phyloP scores from a whole-genome alignment of 2,113 vertebrate genomes.

The Alethe castanea region DNA sequence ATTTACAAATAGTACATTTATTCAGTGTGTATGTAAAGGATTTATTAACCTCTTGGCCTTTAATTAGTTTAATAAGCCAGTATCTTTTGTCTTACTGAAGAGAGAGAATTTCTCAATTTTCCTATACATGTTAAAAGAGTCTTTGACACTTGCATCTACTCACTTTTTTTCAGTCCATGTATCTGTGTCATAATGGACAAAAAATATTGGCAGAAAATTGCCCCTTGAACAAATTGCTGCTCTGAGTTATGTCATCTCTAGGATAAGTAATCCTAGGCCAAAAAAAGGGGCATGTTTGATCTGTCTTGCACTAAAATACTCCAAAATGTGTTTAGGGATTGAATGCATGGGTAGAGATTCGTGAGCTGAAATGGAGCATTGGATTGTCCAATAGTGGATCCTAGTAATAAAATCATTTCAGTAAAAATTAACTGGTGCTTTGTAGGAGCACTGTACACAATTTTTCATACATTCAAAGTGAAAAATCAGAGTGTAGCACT shows the following conservation, averaged over 20 bases:
- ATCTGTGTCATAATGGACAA: neutral
- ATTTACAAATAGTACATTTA: neutral
- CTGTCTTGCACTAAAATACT: neutral
- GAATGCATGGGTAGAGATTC: neutral
- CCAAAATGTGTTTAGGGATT: neutral
- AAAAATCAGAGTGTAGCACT: neutral
- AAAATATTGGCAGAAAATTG: neutral
- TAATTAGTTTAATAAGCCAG: neutral
- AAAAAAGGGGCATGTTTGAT: neutral
- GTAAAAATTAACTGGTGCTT: neutral
- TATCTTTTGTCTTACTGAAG: neutral
- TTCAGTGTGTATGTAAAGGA: neutral
- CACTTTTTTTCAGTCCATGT: neutral
- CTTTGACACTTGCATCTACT: neutral
- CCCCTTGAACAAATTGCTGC: neutral
- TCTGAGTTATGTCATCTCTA: neutral
- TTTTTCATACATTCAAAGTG: neutral
- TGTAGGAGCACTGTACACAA: neutral
- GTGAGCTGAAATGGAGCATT: neutral
- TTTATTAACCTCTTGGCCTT: neutral
- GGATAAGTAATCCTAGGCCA: neutral
- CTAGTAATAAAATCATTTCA: neutral
- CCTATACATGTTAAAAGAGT: neutral
- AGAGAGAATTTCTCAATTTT: neutral
- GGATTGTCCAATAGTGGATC: neutral